Base-by-base conservation (phyloP, 1,140 invertebrate species). In the Drosophila asahinai region DNA sequence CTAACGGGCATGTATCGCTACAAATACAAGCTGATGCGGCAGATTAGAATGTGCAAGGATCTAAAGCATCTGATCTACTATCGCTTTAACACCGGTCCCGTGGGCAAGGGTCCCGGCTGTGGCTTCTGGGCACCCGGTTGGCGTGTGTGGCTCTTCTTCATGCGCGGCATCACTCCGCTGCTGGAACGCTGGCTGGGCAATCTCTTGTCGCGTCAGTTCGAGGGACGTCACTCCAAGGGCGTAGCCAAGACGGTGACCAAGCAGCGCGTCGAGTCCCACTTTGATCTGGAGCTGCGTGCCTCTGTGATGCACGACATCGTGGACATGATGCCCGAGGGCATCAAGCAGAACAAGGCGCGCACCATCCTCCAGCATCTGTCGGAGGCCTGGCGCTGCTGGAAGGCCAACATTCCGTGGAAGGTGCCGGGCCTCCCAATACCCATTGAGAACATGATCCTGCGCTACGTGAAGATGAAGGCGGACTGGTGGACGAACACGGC, bases 401-500 rank as follows among this genome's bases (percentile, higher is more conserved):
- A 99, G 93, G 99, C 99, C 0, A 99, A 99, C 93, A 99, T 99
- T 91, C 99, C 99, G 0, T 99, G 99, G 99, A 99, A 99, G 95
- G 98, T 99, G 2, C 99, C 99, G 11, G 99, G 99, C 5, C 94
- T 99, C 9, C 99, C 99, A 0, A 99, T 98, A 51, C 99, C 99
- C 0, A 99, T 99, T 86, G 99, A 99, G 94, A 99, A 99, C 93
- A 99, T 99, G 99, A 99, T 99, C 81, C 95, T 99, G 19, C 95
- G 99, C 47, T 99, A 99, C 93, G 99, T 99, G 0, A 99, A 99
- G 93, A 99, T 99, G 96, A 99, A 99, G 93, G 99, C 99, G 1
- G 99, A 99, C 93, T 99, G 99, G 99, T 99, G 99, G 99, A 99
- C 99, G 0, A 99, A 99, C 93, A 99, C 99, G 1, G 99, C 99